Percentiles rank a stretch among this genome's conserved stretches.
These are phyloP conservation scores for Macroteleia sp. DNA, from an alignment of 2,888 invertebrate genomes.

Conservation along the genomic window DNA sequence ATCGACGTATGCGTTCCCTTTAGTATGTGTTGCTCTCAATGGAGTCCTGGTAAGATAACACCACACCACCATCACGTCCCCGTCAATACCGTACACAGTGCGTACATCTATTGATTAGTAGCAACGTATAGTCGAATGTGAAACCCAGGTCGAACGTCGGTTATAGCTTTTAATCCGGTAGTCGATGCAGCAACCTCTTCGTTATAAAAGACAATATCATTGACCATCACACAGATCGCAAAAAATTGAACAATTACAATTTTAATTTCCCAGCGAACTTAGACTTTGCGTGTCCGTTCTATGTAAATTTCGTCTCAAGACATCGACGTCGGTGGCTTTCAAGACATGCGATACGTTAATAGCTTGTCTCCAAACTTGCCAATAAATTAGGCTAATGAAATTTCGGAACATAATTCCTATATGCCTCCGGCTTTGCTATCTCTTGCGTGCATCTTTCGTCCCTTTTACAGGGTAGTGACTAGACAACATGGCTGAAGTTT, in stretches of 20 bases:
- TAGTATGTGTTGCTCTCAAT: too few relatives aligned
- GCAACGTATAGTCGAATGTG: slow-evolving; percentile 65
- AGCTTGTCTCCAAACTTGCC: slow-evolving; percentile 74
- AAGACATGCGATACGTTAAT: slow-evolving; percentile 71
- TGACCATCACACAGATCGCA: slow-evolving; percentile 45
- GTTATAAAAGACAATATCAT: slow-evolving; percentile 62
- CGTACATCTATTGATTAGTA: too few relatives aligned
- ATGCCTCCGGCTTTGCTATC: slow-evolving; percentile 48
- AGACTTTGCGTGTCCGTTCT: too few relatives aligned
- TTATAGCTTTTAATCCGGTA: slow-evolving; percentile 73
- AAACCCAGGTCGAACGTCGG: slow-evolving; percentile 41
- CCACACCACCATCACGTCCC: too few relatives aligned
- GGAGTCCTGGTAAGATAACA: too few relatives aligned
- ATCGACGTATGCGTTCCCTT: too few relatives aligned
- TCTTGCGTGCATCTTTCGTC: slow-evolving; percentile 59
- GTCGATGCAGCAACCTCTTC: slow-evolving; percentile 62
- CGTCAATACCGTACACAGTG: too few relatives aligned
- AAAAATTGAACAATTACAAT: too few relatives aligned
- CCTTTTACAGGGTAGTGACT: slow-evolving; percentile 46
- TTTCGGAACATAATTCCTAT: slow-evolving; percentile 70
- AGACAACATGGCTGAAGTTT: slow-evolving; percentile 60
- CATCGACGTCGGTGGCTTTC: slow-evolving; percentile 46
- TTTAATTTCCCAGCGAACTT: not conserved
- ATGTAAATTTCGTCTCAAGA: slow-evolving; percentile 27
- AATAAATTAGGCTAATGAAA: slow-evolving; percentile 79